Evolutionary conservation across 2,113 vertebrate species (phyloP), one percentile per base, ranked within the genome.

Genomic region (Oncorhynchus masou): DNA sequence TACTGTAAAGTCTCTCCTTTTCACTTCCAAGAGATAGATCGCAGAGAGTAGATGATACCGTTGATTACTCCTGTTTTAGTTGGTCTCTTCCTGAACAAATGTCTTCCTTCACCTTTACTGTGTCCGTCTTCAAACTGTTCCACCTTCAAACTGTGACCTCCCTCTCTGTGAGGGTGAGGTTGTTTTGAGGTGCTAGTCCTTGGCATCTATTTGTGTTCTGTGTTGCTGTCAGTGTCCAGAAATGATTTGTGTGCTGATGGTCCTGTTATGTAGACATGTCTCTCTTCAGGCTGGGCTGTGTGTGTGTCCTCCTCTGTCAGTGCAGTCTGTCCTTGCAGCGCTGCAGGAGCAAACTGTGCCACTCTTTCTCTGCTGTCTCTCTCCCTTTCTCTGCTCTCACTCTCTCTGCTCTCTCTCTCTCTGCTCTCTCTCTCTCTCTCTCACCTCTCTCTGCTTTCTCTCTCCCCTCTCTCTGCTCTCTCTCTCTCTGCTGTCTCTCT

Each of bases 311-410:
- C 83, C 79, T 78, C 87, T 75, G 82, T 78, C 67, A 76, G 71
- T 80, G 80, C 77, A 31, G 80, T 62, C 83, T 90, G 84, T 88
- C 90, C 79, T 90, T 90, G 84, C 74, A 84, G 71, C 51, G 60
- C 81, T 83, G 71, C 73, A 60, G 76, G 81, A 75, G 54, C 68
- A 72, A 65, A 80, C 73, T 70, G 77, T 74, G 79, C 76, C 75
- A 71, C 64, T 64, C 74, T 81, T 74, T 80, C 82, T 81, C 74
- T 20, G 75, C 67, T 79, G 71, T 76, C 73, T 82, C 77, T 54
- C 15, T 19, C 71, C 13, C 12, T 49, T 64, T 74, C 72, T 83
- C 73, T 76, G 70, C 80, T 75, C 79, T 51, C 49, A 0, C 49
- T 51, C 11, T 67, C 84, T 73, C 8, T 77, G n/a, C 77, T 73